Evolutionary conservation across 2,888 invertebrate species (phyloP).

Genomic region (Drosophila paramelanica): DNA sequence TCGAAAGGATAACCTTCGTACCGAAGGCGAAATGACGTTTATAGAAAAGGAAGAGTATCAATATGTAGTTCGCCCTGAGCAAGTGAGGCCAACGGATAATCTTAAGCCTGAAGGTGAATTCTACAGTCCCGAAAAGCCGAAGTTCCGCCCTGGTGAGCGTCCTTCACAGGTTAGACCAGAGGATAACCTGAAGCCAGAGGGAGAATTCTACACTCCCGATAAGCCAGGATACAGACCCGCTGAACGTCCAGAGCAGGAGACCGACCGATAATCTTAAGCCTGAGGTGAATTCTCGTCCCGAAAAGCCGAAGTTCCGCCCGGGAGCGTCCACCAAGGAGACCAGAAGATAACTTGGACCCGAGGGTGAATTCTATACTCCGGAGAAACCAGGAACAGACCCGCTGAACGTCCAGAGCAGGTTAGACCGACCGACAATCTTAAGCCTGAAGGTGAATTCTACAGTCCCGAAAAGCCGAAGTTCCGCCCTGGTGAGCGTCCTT

Average conservation of each 20-base stretch:
- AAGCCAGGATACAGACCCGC: neutral
- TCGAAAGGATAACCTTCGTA: slow-evolving; percentile 86
- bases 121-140: slow-evolving; percentile 59
- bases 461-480: too few relatives aligned
- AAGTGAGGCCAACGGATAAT: slow-evolving; percentile 85
- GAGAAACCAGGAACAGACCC: slow-evolving; percentile 84
- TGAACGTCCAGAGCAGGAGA: slow-evolving; percentile 82
- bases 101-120: slow-evolving; percentile 86
- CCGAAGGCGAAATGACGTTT: slow-evolving; percentile 83
- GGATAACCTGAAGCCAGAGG: slow-evolving; percentile 60
- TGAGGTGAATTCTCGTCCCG: slow-evolving; percentile 65
- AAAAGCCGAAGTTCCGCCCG: slow-evolving; percentile 14
- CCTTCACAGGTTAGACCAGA: slow-evolving; percentile 26
- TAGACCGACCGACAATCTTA: slow-evolving; percentile 87
- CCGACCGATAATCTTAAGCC: slow-evolving; percentile 31
- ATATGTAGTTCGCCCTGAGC: slow-evolving; percentile 85
- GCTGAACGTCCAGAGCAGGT: slow-evolving; percentile 64
- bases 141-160: slow-evolving; percentile 25
- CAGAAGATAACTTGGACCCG: slow-evolving; percentile 86
- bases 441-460: slow-evolving; percentile 81
- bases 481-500: too few relatives aligned
- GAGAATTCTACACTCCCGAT: slow-evolving; percentile 58
- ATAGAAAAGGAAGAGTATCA: slow-evolving; percentile 81
- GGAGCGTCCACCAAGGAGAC: slow-evolving; percentile 64
- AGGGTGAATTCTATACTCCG: slow-evolving; percentile 86